Base-by-base conservation (phyloP, 2,113 vertebrate genomes). In the Dolichotis patagonum region DNA sequence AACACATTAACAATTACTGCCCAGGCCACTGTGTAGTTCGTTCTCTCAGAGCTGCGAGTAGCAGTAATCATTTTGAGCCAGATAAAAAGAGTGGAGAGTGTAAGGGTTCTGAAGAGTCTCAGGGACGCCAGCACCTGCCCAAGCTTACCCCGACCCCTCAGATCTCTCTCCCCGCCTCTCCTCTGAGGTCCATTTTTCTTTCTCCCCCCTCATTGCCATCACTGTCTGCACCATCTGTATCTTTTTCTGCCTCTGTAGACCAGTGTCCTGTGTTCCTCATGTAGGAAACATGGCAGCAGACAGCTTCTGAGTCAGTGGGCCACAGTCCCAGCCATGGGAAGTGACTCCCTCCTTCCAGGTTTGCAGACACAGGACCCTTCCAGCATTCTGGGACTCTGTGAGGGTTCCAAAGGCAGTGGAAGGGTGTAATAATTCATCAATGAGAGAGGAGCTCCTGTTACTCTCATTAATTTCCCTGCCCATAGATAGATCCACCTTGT, bases 341-440 rank as follows among this genome's bases (percentile, higher is more conserved):
- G 30, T 58, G 71, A 85, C 69, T 41, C 75, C 49, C 71, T 43
- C 49, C 16, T 69, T 65, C 43, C 87, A 54, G 52, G n/a, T 88
- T 85, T 26, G 19, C 0, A 0, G 38, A 35, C 12, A 30, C 1
- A 62, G 67, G 24, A 10, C 19, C 67, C 20, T 46, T 30, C 35
- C 17, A 67, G 43, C 54, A 22, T 63, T 19, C 63, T 8, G 7
- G 16, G 38, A 46, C 58, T 67, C 62, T 12, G 28, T 16, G 3
- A 54, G 5, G 1, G 41, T 26, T 49, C 41, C 54, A 49, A 30
- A 14, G 52, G 32, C 63, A 75, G 35, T n/a, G 7, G 20, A 38
- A 24, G 13, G 3, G 2, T 54, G 63, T 54, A 63, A 43, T 81
- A 46, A 43, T 71, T 69, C 38, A 43, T 67, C 38, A 56, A 43